Base-by-base conservation (phyloP, 1,140 invertebrate genomes). In the Pachyrhynchus sulphureomaculatus region DNA sequence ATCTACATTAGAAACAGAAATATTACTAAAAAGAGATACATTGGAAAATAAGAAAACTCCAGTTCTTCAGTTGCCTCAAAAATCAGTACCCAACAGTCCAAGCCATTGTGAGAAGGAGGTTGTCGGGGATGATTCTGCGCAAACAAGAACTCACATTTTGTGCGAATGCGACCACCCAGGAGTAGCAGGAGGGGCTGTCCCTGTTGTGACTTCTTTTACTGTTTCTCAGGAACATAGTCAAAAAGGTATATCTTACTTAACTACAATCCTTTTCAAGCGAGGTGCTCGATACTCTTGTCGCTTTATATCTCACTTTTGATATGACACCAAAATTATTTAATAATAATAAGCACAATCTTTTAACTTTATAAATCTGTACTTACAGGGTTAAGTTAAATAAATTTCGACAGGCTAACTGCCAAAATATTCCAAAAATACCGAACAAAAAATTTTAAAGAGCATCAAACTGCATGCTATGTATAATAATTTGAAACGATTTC, bases 151-250 rank as follows among this genome's bases (percentile, higher is more conserved):
- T 6, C 37, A 62, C 26, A 63, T 68, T 36, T 4, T 52, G 2
- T 68, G 66, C 41, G 66, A 68, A 55, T 68, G 66, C 21, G 52
- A 52, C 5, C 33, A 63, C 32, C 34, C 59, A n/a, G 51, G 34
- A 6, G 52, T 58, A 6, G 29, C 41, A n/a, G 66, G 66, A 53
- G 66, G 33, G 33, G 66, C 66, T 6, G 54, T 67, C 8, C 58
- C 63, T 26, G 20, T 44, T 4, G 33, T 64, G 4, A 48, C 36
- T 10, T 64, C 62, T 2, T 59, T 64, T 41, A 48, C 20, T 21
- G 15, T 42, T 13, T 15, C 34, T n/a, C 4, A 24, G 18, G 8
- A 17, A 20, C n/a, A 4, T 33, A n/a, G 10, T 21, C 5, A 8
- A 29, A 17, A 23, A 36, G 32, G 48, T 52, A 39, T 23, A 23